Percentiles rank a stretch among this genome's conserved stretches.
Conservation (phyloP, 2,888 invertebrate genomes). For the Spialia ferax region DNA sequence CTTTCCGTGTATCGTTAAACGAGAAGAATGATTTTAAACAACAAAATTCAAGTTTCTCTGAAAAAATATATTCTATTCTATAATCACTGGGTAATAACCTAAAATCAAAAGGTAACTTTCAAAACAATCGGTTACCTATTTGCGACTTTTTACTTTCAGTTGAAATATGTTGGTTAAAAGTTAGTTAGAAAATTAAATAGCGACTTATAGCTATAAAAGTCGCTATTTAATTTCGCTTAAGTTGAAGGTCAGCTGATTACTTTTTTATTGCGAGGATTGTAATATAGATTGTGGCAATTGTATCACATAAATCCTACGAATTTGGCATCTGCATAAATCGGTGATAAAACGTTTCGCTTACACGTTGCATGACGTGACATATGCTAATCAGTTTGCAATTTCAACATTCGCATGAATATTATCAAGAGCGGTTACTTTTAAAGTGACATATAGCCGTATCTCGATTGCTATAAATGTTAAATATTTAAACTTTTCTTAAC, state of each 20-base stretch:
- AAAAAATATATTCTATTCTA: too few relatives aligned
- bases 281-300: background rate
- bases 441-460: slow-evolving; percentile 1
- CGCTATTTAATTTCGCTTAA: too few relatives aligned
- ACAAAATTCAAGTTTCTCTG: background rate
- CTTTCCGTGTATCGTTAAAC: slow-evolving; percentile 1
- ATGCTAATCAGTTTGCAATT: slow-evolving; percentile 47
- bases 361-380: slow-evolving; percentile 31
- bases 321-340: slow-evolving; percentile 10
- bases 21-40: background rate
- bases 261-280: too few relatives aligned
- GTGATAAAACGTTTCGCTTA: slow-evolving; percentile 37
- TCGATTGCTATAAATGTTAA: slow-evolving; percentile 24
- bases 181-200: too few relatives aligned
- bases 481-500: slow-evolving; percentile 15
- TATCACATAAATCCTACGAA: background rate
- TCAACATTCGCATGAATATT: slow-evolving; percentile 44
- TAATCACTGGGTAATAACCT: too few relatives aligned
- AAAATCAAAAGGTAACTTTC: too few relatives aligned
- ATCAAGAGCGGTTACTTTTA: slow-evolving; percentile 44
- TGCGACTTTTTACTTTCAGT: too few relatives aligned
- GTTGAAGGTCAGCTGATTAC: too few relatives aligned
- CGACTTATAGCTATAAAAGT: too few relatives aligned
- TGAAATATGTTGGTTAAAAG: too few relatives aligned
- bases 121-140: too few relatives aligned